Conservation (phyloP, 2,888 invertebrate genomes). For the Tenthredo livida region DNA sequence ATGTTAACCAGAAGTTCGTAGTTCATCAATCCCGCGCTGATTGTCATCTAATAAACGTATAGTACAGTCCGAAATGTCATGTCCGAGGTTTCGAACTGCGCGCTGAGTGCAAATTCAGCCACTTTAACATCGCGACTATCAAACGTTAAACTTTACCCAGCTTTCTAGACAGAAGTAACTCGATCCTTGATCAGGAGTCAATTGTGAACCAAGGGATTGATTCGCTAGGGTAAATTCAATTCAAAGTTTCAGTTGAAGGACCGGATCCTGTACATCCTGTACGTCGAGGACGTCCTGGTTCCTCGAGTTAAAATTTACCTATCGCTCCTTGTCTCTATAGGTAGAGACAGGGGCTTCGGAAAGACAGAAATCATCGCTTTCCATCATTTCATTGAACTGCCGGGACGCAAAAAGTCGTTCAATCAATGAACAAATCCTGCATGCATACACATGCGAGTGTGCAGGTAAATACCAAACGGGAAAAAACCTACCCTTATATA, state of each 20-base stretch:
- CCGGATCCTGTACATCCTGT: not conserved
- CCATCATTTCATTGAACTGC: not conserved
- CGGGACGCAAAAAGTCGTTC: not conserved
- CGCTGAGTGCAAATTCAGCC: not conserved
- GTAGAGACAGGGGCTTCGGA: not conserved
- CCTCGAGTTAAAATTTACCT: not conserved
- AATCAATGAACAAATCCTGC: not conserved
- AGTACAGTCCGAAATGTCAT: not conserved
- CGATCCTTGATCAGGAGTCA: constrained; percentile 32
- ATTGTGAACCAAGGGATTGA: constrained; percentile 10
- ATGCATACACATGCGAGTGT: not conserved
- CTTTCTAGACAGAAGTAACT: not conserved
- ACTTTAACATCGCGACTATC: not conserved
- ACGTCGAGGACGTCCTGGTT: not conserved
- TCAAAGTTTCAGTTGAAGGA: not conserved
- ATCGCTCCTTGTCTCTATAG: not conserved
- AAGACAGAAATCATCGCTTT: not conserved
- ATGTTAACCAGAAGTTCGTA: too few species aligned
- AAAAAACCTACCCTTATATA: not conserved
- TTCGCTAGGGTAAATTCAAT: not conserved
- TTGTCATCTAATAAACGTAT: too few species aligned
- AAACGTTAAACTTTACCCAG: not conserved
- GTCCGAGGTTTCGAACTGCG: not conserved
- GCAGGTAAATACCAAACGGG: not conserved
- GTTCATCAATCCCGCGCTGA: too few species aligned